Evolutionary conservation across 2,888 invertebrate species (phyloP).

Genomic region (Eupithecia vulgata): DNA sequence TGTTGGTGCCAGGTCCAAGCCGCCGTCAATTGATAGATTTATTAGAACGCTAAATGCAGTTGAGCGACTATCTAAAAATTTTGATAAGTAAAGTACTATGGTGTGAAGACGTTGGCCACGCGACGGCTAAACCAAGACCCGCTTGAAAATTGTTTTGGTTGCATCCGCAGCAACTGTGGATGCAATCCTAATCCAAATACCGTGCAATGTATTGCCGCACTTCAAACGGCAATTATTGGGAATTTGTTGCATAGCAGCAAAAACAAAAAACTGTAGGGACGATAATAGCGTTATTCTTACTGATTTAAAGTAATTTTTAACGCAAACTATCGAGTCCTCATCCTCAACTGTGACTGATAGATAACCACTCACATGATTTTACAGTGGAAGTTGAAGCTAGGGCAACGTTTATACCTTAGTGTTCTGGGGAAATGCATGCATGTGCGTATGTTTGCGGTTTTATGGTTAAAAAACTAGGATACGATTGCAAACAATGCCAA

Average conservation of each 20-base stretch:
- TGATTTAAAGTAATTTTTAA: conserved; percentile 14
- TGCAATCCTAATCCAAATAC: conserved; percentile 14
- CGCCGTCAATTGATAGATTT: conserved; percentile 2
- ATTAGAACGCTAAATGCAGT: background rate
- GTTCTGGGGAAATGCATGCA: conserved; percentile 16
- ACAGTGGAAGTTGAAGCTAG: conserved; percentile 3
- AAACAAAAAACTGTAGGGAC: conserved; percentile 3
- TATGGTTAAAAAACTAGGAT: conserved; percentile 20
- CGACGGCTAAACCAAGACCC: conserved; percentile 2
- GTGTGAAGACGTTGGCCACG: background rate
- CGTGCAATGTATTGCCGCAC: conserved; percentile 15
- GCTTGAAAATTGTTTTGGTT: conserved; percentile 6
- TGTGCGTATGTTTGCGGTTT: conserved; percentile 18
- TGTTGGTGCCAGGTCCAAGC: background rate
- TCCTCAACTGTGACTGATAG: conserved; percentile 2
- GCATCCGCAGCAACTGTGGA: conserved; percentile 14
- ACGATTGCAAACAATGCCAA: conserved; percentile 14
- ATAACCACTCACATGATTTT: conserved; percentile 6
- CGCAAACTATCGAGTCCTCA: background rate
- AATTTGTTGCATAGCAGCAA: conserved; percentile 5
- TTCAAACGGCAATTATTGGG: conserved; percentile 10
- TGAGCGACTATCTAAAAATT: conserved; percentile 1
- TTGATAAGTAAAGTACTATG: background rate
- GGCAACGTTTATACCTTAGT: conserved; percentile 3
- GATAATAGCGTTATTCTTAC: conserved; percentile 5